Evolutionary conservation across 2,888 invertebrate genomes (phyloP), one percentile per base, ranked within the genome.

Genomic region (Euphydryas editha): DNA sequence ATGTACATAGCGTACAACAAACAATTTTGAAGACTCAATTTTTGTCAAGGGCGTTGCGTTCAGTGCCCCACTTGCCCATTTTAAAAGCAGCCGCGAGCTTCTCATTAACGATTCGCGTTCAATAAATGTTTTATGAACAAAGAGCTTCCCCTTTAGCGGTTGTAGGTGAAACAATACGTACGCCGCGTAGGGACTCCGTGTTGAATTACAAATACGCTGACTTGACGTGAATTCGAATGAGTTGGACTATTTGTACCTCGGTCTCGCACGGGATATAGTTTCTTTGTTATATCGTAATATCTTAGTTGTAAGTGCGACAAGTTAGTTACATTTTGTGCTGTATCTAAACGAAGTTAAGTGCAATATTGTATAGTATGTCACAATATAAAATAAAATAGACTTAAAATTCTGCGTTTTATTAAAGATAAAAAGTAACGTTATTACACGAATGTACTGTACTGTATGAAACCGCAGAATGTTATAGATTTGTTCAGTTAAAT

Each of bases 131-230:
- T 74, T 73, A 75, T 72, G 76, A 78, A 82, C 81, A 81, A 78
- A 79, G 77, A 76, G 74, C 76, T 77, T 74, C 72, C 79, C 78
- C 76, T 78, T 78, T 79, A 77, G 76, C 74, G 76, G 79, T 75
- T 74, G 79, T 83, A 83, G 84, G 85, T 90, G 86, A 92, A 90
- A 92, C 92, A 92, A 90, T 90, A 89, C 84, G 81, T 81, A 83
- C 82, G 80, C 80, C 83, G 78, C 80, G 78, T 73, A 76, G 85
- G 80, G 85, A 83, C 83, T 78, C 77, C 81, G 87, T 81, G 85
- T 90, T 89, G 92, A 92, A 92, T 92, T 90, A 91, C 90, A 92
- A 90, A 88, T 88, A 88, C 85, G 85, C 67, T 67, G 81, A 85
- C 88, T 87, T 85, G 90, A 87, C 86, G 83, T 86, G 91, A 91